Conservation (phyloP, 2,888 invertebrate genomes). For the Esperia sulphurella region DNA sequence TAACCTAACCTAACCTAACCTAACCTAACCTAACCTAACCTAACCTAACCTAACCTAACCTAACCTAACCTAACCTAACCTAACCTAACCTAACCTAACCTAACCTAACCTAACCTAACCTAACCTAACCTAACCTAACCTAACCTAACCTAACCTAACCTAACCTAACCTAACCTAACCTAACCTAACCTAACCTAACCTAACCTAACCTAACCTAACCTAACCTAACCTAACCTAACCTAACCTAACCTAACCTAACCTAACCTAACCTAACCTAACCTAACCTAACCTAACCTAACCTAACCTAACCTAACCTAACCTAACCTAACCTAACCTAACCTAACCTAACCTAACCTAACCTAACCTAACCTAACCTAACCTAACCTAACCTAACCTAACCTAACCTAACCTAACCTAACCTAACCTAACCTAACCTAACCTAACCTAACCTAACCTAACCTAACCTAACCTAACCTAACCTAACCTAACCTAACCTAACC, state of each 20-base stretch:
- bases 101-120: slow-evolving; percentile 22
- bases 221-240: not conserved
- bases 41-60: slow-evolving; percentile 25
- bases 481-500: too few relatives aligned
- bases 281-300: slow-evolving; percentile 7
- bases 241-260: not conserved
- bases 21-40: slow-evolving; percentile 23
- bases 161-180: slow-evolving; percentile 17
- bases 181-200: not conserved
- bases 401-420: not conserved
- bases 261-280: slow-evolving; percentile 15
- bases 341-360: slow-evolving; percentile 25
- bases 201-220: not conserved
- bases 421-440: not conserved
- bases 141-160: slow-evolving; percentile 27
- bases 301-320: slow-evolving; percentile 21
- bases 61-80: slow-evolving; percentile 24
- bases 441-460: too few relatives aligned
- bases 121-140: slow-evolving; percentile 28
- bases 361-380: slow-evolving; percentile 19
- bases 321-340: slow-evolving; percentile 25
- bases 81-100: slow-evolving; percentile 24
- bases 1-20: slow-evolving; percentile 22
- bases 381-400: not conserved
- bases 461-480: too few relatives aligned